Conservation (phyloP, 2,113 vertebrate species). For the Nibea albiflora region DNA sequence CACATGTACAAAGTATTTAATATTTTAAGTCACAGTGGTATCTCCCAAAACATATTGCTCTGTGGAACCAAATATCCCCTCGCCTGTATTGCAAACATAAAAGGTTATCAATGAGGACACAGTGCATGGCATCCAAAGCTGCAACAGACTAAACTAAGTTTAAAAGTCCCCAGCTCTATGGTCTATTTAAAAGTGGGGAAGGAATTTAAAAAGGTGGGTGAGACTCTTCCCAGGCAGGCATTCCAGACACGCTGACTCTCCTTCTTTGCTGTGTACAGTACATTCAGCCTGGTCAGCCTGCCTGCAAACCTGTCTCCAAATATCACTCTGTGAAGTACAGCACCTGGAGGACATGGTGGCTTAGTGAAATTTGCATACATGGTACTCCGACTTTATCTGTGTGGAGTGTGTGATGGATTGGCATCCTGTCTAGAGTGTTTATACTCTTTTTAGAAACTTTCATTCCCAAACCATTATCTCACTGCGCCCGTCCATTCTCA, state of each 20-base stretch:
- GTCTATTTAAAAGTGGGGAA: conserved; percentile 79
- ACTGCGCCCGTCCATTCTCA: conserved; percentile 6
- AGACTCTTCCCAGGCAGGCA: conserved; percentile 56
- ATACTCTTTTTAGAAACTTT: neutral
- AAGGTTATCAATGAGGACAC: conserved; percentile 51
- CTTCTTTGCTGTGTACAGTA: conserved; percentile 47
- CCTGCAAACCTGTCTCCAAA: conserved; percentile 56
- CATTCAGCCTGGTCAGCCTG: conserved; percentile 43
- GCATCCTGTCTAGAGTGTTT: neutral
- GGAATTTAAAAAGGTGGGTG: conserved; percentile 75
- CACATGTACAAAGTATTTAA: too few relatives aligned
- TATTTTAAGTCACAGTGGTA: neutral
- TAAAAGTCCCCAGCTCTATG: conserved; percentile 51
- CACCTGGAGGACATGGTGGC: conserved; percentile 28
- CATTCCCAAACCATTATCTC: neutral
- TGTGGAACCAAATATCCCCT: conserved; percentile 11
- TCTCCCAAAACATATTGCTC: neutral
- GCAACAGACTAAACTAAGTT: conserved; percentile 42
- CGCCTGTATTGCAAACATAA: conserved; percentile 9
- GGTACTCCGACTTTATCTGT: neutral
- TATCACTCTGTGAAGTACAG: conserved; percentile 48
- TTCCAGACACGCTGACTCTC: conserved; percentile 73
- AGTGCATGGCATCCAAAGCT: conserved; percentile 33
- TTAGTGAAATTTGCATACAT: conserved; percentile 10
- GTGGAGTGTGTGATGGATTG: neutral